These are phyloP conservation scores for Dicaeum eximium DNA, from an alignment of 2,113 vertebrate genomes.

Conservation along the genomic window DNA sequence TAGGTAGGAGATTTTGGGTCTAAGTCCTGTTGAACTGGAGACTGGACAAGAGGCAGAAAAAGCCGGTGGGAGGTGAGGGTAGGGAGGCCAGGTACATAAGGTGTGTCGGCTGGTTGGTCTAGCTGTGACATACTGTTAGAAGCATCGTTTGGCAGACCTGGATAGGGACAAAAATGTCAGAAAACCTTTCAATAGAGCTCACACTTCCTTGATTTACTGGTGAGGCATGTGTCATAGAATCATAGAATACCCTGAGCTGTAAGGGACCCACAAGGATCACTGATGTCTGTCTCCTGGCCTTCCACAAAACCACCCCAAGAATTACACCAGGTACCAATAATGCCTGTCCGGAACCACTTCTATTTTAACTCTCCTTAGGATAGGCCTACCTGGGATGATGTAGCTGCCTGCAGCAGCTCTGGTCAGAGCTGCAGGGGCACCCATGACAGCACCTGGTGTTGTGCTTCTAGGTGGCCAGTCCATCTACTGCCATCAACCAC, in stretches of 20 bases:
- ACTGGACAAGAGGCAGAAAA: not conserved
- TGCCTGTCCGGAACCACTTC: not conserved
- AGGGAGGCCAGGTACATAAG: accelerated
- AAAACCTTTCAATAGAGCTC: not conserved
- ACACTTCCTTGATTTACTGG: not conserved
- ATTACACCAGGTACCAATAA: not conserved
- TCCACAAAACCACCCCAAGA: not conserved
- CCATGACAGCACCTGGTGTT: not conserved
- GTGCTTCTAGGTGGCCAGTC: not conserved
- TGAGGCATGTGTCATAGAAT: not conserved
- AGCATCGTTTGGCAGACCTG: not conserved
- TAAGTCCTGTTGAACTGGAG: not conserved
- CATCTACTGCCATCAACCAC: not conserved
- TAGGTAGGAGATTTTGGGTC: not conserved
- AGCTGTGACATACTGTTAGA: not conserved
- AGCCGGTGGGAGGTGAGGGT: not conserved
- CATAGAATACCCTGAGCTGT: not conserved
- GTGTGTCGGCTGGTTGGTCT: not conserved
- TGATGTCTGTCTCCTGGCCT: not conserved
- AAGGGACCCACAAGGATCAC: not conserved
- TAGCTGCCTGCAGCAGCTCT: not conserved
- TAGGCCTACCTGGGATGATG: not conserved
- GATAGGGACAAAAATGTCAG: not conserved
- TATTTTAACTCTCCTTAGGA: not conserved
- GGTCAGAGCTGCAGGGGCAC: not conserved